Evolutionary conservation across 2,797 vertebrate species (phyloP).

Genomic region (Cuculus canorus): DNA sequence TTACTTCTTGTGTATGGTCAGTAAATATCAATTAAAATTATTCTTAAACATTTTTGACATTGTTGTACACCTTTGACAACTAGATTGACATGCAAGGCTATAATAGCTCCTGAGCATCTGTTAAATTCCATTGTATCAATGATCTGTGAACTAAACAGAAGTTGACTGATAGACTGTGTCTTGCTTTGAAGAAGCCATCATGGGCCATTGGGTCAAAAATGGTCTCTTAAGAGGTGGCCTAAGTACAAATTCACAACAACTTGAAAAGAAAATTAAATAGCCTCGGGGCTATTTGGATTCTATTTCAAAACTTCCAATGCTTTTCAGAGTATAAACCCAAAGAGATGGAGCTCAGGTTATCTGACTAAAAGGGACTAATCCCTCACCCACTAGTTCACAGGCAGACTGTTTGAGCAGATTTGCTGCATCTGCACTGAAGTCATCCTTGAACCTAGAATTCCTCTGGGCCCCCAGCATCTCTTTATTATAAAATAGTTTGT

Average conservation of each 20-base stretch:
- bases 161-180: slow-evolving; percentile 35
- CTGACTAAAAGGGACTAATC: not conserved
- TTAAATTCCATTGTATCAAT: slow-evolving; percentile 50
- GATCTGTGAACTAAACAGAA: slow-evolving; percentile 63
- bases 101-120: slow-evolving; percentile 55
- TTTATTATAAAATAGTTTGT: not conserved
- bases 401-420: not conserved
- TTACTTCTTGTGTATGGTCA: slow-evolving; percentile 6
- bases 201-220: slow-evolving; percentile 56
- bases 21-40: slow-evolving; percentile 60
- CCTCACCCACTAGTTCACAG: not conserved
- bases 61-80: slow-evolving; percentile 21
- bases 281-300: not conserved
- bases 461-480: not conserved
- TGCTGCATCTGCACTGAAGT: not conserved
- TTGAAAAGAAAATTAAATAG: slow-evolving; percentile 27
- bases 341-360: not conserved
- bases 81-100: slow-evolving; percentile 36
- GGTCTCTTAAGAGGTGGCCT: not conserved
- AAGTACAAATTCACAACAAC: slow-evolving; percentile 18
- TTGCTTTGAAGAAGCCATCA: slow-evolving; percentile 47
- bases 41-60: slow-evolving; percentile 29
- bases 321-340: not conserved
- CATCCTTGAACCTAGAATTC: not conserved
- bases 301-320: not conserved